These are phyloP conservation scores for Epistrophe grossulariae DNA, from an alignment of 2,888 invertebrate species.

Conservation along the genomic window DNA sequence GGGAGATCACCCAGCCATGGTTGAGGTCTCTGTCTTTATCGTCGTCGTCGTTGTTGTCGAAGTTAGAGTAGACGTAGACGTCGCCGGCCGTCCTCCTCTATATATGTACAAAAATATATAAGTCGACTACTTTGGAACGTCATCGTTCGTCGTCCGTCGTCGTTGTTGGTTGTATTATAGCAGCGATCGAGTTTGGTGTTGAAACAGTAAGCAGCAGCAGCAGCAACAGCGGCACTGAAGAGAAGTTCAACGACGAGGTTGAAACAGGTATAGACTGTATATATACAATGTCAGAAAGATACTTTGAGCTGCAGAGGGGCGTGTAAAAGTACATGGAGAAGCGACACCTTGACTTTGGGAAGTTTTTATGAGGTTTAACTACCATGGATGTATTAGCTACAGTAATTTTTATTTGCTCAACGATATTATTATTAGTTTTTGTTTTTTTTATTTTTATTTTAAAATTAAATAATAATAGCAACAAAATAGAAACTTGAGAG, in stretches of 20 bases:
- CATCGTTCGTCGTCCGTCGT: slow-evolving; percentile 1
- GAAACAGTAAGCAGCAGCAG: slow-evolving; percentile 59
- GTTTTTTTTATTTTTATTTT: not conserved
- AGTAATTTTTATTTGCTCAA: slow-evolving; percentile 56
- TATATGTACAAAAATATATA: no score
- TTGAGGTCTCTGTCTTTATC: slow-evolving; percentile 67
- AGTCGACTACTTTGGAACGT: not conserved
- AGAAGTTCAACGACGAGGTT: slow-evolving; percentile 57
- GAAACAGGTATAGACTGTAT: slow-evolving; percentile 27
- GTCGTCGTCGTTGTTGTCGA: slow-evolving; percentile 38
- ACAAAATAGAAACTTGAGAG: slow-evolving; percentile 22
- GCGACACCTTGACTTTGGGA: slow-evolving; percentile 75
- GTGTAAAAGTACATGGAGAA: slow-evolving; percentile 59
- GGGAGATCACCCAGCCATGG: slow-evolving; percentile 62
- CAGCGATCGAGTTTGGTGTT: slow-evolving; percentile 51
- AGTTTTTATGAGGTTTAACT: slow-evolving; percentile 57
- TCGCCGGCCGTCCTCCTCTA: not conserved
- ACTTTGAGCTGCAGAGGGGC: slow-evolving; percentile 76
- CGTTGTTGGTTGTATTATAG: slow-evolving; percentile 2
- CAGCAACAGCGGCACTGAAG: slow-evolving; percentile 4
- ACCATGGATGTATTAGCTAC: slow-evolving; percentile 43
- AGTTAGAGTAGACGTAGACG: slow-evolving; percentile 5
- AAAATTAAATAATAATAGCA: slow-evolving; percentile 42
- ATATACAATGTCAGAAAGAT: slow-evolving; percentile 44
- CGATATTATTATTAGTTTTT: slow-evolving; percentile 35